These are phyloP conservation scores for Percopsis omiscomaycus DNA, from an alignment of 2,797 vertebrate species.

Conservation along the genomic window DNA sequence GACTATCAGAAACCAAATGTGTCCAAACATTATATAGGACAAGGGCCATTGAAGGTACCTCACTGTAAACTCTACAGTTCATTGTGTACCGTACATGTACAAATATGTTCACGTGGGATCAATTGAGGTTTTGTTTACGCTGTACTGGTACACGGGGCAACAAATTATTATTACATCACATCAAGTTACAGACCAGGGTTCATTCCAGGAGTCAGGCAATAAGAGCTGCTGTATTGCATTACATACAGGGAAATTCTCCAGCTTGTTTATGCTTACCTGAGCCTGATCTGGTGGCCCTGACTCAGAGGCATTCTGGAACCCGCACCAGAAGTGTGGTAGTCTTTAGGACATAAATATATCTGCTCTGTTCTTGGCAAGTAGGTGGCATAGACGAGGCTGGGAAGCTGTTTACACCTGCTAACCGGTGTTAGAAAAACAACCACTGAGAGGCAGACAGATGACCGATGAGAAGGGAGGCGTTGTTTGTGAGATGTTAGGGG, in stretches of 20 bases:
- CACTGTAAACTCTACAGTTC: constrained; percentile 36
- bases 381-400: constrained; percentile 42
- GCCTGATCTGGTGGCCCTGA: constrained; percentile 1
- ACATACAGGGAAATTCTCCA: too few species aligned
- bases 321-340: constrained; percentile 30
- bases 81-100: constrained; percentile 22
- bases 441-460: constrained; percentile 34
- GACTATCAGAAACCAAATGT: constrained; percentile 29
- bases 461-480: constrained; percentile 32
- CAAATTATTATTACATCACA: background rate
- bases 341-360: constrained; percentile 47
- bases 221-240: background rate
- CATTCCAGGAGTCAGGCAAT: background rate
- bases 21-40: constrained; percentile 15
- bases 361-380: constrained; percentile 43
- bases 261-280: too few species aligned
- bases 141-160: constrained; percentile 5
- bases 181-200: constrained; percentile 4
- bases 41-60: constrained; percentile 39
- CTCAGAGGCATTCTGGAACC: background rate
- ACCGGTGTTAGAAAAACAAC: constrained; percentile 31
- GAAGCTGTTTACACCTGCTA: constrained; percentile 51
- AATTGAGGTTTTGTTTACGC: constrained; percentile 17
- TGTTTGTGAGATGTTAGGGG: constrained; percentile 34
- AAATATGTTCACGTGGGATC: constrained; percentile 19